Conservation (phyloP, 2,797 vertebrate genomes). For the Hemibagrus guttatus region DNA sequence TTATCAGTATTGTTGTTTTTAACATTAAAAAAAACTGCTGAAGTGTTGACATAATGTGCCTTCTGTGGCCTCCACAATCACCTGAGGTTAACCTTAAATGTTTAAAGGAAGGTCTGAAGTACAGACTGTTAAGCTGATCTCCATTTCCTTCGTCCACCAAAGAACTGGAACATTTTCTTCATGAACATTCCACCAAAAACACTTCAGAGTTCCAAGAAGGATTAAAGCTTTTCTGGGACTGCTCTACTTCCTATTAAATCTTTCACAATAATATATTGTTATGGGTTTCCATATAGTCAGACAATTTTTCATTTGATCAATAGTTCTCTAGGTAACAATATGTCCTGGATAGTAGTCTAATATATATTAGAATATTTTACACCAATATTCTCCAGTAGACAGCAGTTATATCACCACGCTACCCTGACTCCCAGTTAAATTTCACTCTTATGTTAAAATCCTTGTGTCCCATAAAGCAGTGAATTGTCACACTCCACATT, state of each 20-base stretch:
- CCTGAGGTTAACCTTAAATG: background rate
- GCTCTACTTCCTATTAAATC: background rate
- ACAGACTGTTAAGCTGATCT: background rate
- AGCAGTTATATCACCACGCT: too few species aligned
- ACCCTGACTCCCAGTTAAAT: too few species aligned
- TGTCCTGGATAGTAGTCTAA: too few species aligned
- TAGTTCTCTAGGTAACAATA: background rate
- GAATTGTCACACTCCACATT: too few species aligned
- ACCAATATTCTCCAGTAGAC: too few species aligned
- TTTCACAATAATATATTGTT: background rate
- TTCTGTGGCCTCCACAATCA: background rate
- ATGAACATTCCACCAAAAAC: background rate
- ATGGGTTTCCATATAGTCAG: background rate
- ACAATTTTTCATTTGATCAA: background rate
- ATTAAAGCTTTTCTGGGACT: background rate
- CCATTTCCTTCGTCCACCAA: background rate
- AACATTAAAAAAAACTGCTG: background rate
- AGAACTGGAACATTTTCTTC: background rate
- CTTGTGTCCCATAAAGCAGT: too few species aligned
- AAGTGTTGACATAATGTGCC: background rate
- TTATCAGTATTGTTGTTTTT: background rate
- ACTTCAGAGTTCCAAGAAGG: background rate
- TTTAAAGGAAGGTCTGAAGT: background rate
- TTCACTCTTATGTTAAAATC: too few species aligned
- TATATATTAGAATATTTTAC: background rate